Evolutionary conservation across 2,113 vertebrate species (phyloP), one percentile per base, ranked within the genome.

Genomic region (Beaufortia kweichowensis): DNA sequence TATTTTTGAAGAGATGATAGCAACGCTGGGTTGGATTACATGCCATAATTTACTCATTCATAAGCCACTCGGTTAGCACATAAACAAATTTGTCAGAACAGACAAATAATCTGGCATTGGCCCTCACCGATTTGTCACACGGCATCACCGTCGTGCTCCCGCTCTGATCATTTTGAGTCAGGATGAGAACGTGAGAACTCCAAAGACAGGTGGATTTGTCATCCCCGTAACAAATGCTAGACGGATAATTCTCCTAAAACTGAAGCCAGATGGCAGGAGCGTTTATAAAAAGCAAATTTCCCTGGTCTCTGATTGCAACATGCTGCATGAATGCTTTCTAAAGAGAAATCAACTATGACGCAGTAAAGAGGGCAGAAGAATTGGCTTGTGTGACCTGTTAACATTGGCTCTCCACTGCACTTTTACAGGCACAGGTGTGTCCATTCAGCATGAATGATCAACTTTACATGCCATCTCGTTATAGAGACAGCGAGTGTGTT

Each of bases 361-460:
- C n/a, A 17, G 23, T n/a, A n/a, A n/a, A 60, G n/a, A 69, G 39
- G 33, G 63, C 6, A 56, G 28, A 70, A 79, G 59, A 70, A 68
- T 19, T n/a, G 33, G 62, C 59, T 56, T 55, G 64, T 65, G 43
- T 83, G 74, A 81, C 73, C 78, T 79, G 53, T 67, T 73, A 69
- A 19, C 69, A 50, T 62, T 66, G 61, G 55, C 66, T 63, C 28
- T 80, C 46, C 71, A 19, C 50, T 33, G 75, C 66, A 64, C 21
- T 46, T 59, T 66, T 77, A 43, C 70, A 39, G 78, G 39, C 78
- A 84, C 82, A 83, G 84, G 41, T 55, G 79, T 78, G 28, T 57
- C 81, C 73, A 62, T 77, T 79, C 75, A 79, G 67, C 55, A 9
- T 82, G 80, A 82, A 78, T 11, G 81, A 84, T 84, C 80, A 59